These are phyloP conservation scores for Mobula hypostoma DNA, from an alignment of 2,113 vertebrate genomes.

Conservation along the genomic window DNA sequence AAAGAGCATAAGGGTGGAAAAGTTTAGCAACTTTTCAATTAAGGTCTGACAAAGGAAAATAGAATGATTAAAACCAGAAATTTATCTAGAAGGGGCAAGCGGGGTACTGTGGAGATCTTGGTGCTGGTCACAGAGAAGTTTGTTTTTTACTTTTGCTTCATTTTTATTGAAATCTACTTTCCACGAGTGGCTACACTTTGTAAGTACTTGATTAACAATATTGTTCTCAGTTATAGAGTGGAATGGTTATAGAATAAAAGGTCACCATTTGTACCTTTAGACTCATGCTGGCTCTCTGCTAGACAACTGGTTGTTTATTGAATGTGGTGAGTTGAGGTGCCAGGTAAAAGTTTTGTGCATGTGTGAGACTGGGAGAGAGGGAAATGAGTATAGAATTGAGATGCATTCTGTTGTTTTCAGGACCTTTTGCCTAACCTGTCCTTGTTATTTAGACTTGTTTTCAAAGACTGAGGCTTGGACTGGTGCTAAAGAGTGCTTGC, in stretches of 20 bases:
- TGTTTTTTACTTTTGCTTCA: too few relatives aligned
- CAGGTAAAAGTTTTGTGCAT: not conserved
- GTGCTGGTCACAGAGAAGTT: not conserved
- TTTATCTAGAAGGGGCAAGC: not conserved
- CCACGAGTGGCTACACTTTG: not conserved
- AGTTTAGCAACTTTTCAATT: not conserved
- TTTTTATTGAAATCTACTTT: not conserved
- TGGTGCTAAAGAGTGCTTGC: not conserved
- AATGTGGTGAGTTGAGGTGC: not conserved
- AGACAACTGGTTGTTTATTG: too few relatives aligned
- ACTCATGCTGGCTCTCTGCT: too few relatives aligned
- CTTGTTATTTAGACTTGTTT: not conserved
- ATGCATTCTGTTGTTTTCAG: not conserved
- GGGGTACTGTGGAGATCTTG: not conserved
- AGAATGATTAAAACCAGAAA: not conserved
- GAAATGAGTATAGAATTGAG: not conserved
- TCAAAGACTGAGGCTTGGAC: not conserved
- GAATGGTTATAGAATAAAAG: too few relatives aligned
- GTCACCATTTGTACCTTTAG: too few relatives aligned
- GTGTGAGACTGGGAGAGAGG: not conserved
- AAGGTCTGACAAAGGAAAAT: not conserved
- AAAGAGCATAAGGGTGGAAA: not conserved
- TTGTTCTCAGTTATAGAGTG: too few relatives aligned
- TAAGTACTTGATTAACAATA: not conserved
- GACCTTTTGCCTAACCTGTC: not conserved